Percentiles rank a stretch among this genome's conserved stretches.
These are phyloP conservation scores for Achatina immaculata DNA, from an alignment of 1,140 invertebrate genomes.

Conservation along the genomic window DNA sequence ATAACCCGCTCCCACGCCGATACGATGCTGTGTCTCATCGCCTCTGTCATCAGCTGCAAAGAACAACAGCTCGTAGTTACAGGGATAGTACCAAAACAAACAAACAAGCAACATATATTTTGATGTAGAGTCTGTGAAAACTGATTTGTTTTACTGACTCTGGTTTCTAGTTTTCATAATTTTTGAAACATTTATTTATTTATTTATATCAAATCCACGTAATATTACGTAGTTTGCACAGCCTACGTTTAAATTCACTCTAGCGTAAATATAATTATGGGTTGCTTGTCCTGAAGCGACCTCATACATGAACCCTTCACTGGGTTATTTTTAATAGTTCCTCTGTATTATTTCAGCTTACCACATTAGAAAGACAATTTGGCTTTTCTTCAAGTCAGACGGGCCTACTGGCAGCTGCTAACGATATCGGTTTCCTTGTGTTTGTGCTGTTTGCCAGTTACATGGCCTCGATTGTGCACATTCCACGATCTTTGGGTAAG, in stretches of 20 bases:
- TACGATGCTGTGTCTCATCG: no score
- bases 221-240: neutral
- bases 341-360: slow-evolving; percentile 38
- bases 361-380: slow-evolving; percentile 54
- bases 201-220: neutral
- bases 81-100: no score
- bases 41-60: no score
- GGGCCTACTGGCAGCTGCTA: slow-evolving; percentile 49
- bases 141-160: no score
- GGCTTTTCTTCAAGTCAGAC: slow-evolving; percentile 49
- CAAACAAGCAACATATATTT: no score
- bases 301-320: neutral
- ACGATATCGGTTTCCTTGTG: slow-evolving; percentile 50
- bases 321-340: neutral
- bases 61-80: no score
- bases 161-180: neutral
- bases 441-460: slow-evolving; percentile 48
- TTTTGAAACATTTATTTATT: neutral
- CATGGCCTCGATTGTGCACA: slow-evolving; percentile 42
- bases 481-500: slow-evolving; percentile 41
- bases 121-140: no score
- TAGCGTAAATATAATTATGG: neutral
- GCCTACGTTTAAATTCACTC: neutral
- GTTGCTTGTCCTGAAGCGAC: neutral
- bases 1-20: no score